A percentile compares a stretch with the other conserved stretches of the same genome.
Evolutionary conservation across 2,888 invertebrate species (phyloP).

Genomic region (Apamea epomidion): DNA sequence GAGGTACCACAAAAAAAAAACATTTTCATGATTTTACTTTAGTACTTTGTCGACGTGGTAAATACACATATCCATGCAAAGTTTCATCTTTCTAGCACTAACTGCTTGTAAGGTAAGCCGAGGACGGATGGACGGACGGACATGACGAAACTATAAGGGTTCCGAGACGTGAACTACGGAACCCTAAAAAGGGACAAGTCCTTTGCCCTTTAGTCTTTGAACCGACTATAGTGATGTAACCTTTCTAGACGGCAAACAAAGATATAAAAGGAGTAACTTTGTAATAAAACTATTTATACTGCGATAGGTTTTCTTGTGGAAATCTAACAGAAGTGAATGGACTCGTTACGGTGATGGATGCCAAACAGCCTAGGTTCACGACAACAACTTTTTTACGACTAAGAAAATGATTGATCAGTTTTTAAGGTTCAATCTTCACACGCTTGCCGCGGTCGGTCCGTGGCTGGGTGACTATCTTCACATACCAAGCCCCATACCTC

Average conservation of each 20-base stretch:
- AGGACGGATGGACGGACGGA: too few relatives aligned
- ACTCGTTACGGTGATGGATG: not conserved
- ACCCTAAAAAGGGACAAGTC: not conserved
- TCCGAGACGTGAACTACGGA: too few relatives aligned
- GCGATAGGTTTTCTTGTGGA: not conserved
- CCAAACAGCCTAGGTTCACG: not conserved
- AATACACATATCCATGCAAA: too few relatives aligned
- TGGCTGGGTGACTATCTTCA: too few relatives aligned
- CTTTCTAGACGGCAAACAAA: constrained; percentile 13
- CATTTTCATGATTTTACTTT: too few relatives aligned
- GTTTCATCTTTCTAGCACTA: too few relatives aligned
- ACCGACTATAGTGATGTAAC: not conserved
- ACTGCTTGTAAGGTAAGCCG: too few relatives aligned
- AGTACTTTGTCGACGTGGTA: too few relatives aligned
- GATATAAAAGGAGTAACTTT: not conserved
- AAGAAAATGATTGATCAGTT: not conserved
- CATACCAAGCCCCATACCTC: too few relatives aligned
- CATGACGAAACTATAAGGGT: too few relatives aligned
- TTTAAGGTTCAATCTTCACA: not conserved
- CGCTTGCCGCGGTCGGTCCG: too few relatives aligned
- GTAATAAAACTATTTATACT: not conserved
- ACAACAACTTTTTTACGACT: not conserved
- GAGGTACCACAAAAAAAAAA: too few relatives aligned
- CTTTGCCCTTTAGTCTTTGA: constrained; percentile 1
- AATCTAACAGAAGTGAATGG: constrained; percentile 5